Base-by-base conservation (phyloP, 2,797 vertebrate genomes). In the Mormyrops attenuatus region DNA sequence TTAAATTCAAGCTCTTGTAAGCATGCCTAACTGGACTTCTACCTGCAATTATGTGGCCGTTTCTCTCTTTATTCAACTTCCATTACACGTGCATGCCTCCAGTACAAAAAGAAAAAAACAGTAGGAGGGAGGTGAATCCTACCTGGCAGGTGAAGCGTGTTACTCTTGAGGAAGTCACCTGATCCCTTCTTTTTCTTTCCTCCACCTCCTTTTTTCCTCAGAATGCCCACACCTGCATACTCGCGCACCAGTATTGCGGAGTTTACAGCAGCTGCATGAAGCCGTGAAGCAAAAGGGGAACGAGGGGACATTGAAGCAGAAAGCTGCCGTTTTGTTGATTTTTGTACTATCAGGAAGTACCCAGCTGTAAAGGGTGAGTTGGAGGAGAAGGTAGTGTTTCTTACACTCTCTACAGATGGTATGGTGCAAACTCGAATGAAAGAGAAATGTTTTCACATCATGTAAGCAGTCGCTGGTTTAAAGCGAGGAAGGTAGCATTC, bases 211-310 rank as follows among this genome's bases (percentile, higher is more conserved):
- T 3, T 41, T 41, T 30, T 50, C 50, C 85, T 38, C 5, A 22
- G 17, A 52, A 41, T 15, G n/a, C 52, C 66, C 50, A 20, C 66
- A 50, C 85, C 52, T 34, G 52, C 49, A 66, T 50, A 17, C 5
- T 20, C 77, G 66, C 66, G 17, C 49, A 38, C 95, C 95, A 94
- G 95, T 96, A 93, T 95, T 93, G 90, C 13, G 3, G 89, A 20
- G 91, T 91, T 90, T 92, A 91, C 91, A 88, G 34, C 11, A 3
- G 11, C 38, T 30, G 26, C 7, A 9, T 9, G 13, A 55, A 44
- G 44, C 26, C 1, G 44, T 34, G 69, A 50, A 53, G 20, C 11
- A 17, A 30, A 88, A 88, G 66, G 9, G 60, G 63, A 87, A n/a
- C n/a, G n/a, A 66, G 55, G 41, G n/a, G 11, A 53, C 44, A 5